Conservation (phyloP, 2,113 vertebrate genomes). For the Rhea americana region DNA sequence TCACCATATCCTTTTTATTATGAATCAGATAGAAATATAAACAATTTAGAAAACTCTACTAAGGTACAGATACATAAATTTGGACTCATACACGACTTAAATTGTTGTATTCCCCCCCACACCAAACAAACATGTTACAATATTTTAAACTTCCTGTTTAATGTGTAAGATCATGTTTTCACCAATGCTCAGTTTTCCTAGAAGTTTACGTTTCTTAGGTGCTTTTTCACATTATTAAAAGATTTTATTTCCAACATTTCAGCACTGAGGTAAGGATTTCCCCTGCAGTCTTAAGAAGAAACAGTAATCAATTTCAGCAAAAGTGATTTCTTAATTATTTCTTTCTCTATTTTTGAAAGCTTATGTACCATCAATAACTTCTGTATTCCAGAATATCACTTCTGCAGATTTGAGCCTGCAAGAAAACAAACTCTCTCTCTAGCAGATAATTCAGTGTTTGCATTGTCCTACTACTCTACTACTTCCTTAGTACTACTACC, state of each 20-base stretch:
- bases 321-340: not conserved
- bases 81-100: conserved; percentile 9
- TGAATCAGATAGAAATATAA: not conserved
- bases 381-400: not conserved
- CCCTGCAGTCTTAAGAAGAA: not conserved
- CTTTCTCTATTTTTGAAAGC: not conserved
- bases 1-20: not conserved
- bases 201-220: not conserved
- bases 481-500: no score
- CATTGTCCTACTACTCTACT: not conserved
- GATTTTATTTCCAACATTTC: not conserved
- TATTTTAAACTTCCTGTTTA: not conserved
- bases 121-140: not conserved
- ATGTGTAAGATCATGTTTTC: not conserved
- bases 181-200: not conserved
- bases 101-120: not conserved
- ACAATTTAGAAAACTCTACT: not conserved
- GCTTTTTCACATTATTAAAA: not conserved
- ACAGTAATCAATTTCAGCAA: not conserved
- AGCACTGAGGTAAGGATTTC: not conserved
- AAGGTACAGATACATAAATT: not conserved
- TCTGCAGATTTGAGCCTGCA: not conserved
- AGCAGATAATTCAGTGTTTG: not conserved
- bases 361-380: not conserved
- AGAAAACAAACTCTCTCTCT: not conserved